Conservation (phyloP, 1,140 invertebrate genomes). For the Apis florea region DNA sequence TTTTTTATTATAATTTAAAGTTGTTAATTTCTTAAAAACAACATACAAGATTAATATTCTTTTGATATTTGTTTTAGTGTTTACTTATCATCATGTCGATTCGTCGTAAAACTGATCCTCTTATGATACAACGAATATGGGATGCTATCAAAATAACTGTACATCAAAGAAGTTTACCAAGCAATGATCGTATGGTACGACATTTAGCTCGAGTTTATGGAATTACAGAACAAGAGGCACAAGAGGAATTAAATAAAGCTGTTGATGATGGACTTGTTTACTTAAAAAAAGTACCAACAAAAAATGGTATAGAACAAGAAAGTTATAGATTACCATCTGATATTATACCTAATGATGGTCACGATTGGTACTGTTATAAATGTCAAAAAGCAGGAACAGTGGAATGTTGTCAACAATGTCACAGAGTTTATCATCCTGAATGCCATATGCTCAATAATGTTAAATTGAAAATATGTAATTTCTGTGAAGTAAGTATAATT, state of each 20-base stretch:
- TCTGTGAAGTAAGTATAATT: constrained; percentile 75
- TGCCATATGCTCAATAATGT: constrained; percentile 64
- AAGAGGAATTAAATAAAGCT: constrained; percentile 73
- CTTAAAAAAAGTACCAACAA: constrained; percentile 73
- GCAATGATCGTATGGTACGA: constrained; percentile 73
- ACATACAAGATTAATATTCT: not conserved
- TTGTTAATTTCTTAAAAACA: not conserved
- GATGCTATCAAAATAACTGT: constrained; percentile 75
- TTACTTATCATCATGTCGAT: constrained; percentile 64
- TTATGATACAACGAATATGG: constrained; percentile 75
- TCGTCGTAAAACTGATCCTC: constrained; percentile 73
- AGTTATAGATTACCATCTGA: constrained; percentile 70
- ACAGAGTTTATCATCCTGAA: constrained; percentile 72
- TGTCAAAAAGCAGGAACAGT: constrained; percentile 74
- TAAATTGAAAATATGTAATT: constrained; percentile 69
- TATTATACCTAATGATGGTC: constrained; percentile 55
- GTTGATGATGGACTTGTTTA: constrained; percentile 72
- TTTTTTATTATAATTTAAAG: not conserved
- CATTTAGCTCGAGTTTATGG: constrained; percentile 73
- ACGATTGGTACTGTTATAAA: constrained; percentile 77
- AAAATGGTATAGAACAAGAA: constrained; percentile 73
- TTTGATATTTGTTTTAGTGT: constrained; percentile 29
- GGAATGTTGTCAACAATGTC: constrained; percentile 73
- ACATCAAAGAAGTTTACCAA: constrained; percentile 76
- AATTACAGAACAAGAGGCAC: constrained; percentile 71